Conservation (phyloP, 2,888 invertebrate genomes). For the Halocaridina rubra region DNA sequence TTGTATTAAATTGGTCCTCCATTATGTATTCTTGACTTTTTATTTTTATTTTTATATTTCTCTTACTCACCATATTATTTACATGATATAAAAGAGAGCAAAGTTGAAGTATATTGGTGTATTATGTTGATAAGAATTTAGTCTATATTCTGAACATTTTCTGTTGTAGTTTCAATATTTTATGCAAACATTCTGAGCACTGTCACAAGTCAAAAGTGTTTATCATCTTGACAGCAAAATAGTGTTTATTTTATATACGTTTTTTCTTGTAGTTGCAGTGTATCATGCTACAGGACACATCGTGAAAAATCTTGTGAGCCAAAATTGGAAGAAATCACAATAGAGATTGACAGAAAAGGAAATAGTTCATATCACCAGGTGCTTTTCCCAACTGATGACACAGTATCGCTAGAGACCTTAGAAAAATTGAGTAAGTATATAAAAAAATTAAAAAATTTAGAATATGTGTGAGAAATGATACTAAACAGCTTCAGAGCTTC, state of each 20-base stretch:
- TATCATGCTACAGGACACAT: conserved; percentile 29
- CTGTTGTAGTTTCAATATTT: too few species aligned
- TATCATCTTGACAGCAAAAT: too few species aligned
- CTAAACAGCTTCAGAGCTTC: neutral
- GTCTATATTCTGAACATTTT: neutral
- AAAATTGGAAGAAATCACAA: neutral
- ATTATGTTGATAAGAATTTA: neutral
- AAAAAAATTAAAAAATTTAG: neutral
- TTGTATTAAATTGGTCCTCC: too few species aligned
- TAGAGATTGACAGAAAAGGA: conserved; percentile 19
- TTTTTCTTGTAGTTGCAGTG: conserved; percentile 36
- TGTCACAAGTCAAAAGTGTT: too few species aligned
- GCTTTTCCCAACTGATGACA: conserved; percentile 52
- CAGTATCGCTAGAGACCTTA: conserved; percentile 25
- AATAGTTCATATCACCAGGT: neutral
- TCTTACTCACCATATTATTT: too few species aligned
- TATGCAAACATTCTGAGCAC: too few species aligned
- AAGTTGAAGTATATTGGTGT: neutral
- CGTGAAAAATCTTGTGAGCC: neutral
- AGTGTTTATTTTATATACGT: neutral
- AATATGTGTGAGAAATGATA: neutral
- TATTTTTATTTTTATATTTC: too few species aligned
- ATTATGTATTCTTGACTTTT: too few species aligned
- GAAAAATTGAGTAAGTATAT: conserved; percentile 31
- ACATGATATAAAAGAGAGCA: too few species aligned